These are phyloP conservation scores for Junonia oenone DNA, from an alignment of 2,888 invertebrate genomes.

Conservation along the genomic window DNA sequence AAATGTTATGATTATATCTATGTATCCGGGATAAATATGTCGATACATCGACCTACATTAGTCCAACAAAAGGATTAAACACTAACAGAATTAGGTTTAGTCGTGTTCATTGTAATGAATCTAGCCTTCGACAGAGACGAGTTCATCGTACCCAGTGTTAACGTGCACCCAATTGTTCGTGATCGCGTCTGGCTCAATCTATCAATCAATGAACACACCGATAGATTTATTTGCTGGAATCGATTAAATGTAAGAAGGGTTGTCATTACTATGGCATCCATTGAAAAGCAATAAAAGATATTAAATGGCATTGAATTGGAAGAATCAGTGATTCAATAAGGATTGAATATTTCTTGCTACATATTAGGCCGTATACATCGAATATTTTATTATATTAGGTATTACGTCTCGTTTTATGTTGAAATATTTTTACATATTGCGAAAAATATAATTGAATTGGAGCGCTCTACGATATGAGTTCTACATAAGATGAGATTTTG, in stretches of 20 bases:
- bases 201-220: not conserved
- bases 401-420: not conserved
- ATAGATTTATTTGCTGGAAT: not conserved
- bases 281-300: not conserved
- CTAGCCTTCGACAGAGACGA: not conserved
- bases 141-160: constrained; percentile 1
- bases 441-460: too few species aligned
- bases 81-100: constrained; percentile 10
- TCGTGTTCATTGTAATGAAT: constrained; percentile 1
- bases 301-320: not conserved
- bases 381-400: not conserved
- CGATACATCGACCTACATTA: constrained; percentile 1
- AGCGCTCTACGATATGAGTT: too few species aligned
- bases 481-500: too few species aligned
- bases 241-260: not conserved
- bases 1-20: too few species aligned
- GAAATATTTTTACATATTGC: not conserved
- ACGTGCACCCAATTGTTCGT: not conserved
- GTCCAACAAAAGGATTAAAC: constrained; percentile 4
- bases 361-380: not conserved
- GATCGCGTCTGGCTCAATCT: not conserved
- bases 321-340: not conserved
- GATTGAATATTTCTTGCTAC: not conserved
- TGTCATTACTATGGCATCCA: not conserved
- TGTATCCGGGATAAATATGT: not conserved